Conservation (phyloP, 2,113 vertebrate species). For the Sturnus vulgaris region DNA sequence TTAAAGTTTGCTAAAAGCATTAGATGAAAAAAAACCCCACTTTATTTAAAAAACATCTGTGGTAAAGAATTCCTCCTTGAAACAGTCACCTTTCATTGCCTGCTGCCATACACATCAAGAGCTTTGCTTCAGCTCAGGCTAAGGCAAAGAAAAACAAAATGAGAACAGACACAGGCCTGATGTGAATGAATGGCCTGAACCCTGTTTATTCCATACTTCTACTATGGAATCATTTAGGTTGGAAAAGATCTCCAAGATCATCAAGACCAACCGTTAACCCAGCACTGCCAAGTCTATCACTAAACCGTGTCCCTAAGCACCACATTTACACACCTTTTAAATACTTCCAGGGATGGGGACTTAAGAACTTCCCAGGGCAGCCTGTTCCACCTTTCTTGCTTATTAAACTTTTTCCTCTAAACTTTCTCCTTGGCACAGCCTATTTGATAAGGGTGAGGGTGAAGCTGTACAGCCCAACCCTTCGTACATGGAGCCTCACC, state of each 20-base stretch:
- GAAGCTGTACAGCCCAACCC: neutral
- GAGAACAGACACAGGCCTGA: neutral
- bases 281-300: neutral
- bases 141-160: conserved; percentile 19
- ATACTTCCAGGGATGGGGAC: neutral
- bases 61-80: conserved; percentile 34
- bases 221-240: neutral
- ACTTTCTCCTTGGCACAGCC: neutral
- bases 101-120: conserved; percentile 6
- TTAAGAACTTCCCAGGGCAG: neutral
- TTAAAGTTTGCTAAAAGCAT: conserved; percentile 45
- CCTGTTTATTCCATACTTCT: neutral
- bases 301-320: neutral
- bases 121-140: neutral
- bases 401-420: neutral
- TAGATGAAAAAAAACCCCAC: neutral
- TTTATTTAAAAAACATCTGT: conserved; percentile 49
- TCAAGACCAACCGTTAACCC: neutral
- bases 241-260: neutral
- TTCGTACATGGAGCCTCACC: neutral
- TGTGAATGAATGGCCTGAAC: neutral
- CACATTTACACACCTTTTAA: neutral
- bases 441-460: neutral
- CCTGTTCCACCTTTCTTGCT: neutral
- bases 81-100: conserved; percentile 33